A percentile compares a stretch with the other conserved stretches of the same genome.
Conservation (phyloP, 30 jellyfish, hydroid and myxozoan species). For the Hydractinia symbiolongicarpus region DNA sequence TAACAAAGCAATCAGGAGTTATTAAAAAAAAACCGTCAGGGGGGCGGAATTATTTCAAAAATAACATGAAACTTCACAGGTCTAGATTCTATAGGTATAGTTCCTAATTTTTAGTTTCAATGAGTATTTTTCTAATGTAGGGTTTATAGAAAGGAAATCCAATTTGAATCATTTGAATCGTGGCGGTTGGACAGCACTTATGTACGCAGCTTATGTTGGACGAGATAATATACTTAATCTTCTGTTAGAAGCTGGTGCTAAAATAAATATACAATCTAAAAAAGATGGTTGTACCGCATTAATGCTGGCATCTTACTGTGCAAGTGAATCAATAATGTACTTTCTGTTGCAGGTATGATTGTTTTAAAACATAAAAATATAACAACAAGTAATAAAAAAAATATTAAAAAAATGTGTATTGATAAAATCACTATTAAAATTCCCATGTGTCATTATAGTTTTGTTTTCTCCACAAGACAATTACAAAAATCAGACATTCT, state of each 20-base stretch:
- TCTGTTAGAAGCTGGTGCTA: conserved; percentile 67
- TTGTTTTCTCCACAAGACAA: background rate
- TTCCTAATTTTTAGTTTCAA: too few species aligned
- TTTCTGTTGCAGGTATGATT: conserved; percentile 67
- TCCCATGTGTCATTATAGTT: background rate
- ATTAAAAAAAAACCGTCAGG: too few species aligned
- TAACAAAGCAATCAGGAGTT: too few species aligned
- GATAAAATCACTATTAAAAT: background rate
- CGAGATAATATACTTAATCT: conserved; percentile 66
- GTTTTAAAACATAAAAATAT: background rate
- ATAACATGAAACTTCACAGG: too few species aligned
- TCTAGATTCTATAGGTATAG: too few species aligned
- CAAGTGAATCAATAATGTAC: conserved; percentile 76
- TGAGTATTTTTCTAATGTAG: background rate
- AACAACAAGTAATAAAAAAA: background rate
- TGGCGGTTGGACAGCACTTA: conserved; percentile 96
- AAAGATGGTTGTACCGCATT: conserved; percentile 76
- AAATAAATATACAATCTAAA: conserved; percentile 40
- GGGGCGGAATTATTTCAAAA: too few species aligned
- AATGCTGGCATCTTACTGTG: conserved; percentile 92
- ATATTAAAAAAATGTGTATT: background rate
- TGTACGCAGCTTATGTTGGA: conserved; percentile 95
- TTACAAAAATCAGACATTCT: background rate
- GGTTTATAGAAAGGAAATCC: conserved; percentile 12
- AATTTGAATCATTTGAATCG: conserved; percentile 53